phyloP scores from a whole-genome alignment of 2,113 vertebrate genomes.

The Mionectes macconnelli region DNA sequence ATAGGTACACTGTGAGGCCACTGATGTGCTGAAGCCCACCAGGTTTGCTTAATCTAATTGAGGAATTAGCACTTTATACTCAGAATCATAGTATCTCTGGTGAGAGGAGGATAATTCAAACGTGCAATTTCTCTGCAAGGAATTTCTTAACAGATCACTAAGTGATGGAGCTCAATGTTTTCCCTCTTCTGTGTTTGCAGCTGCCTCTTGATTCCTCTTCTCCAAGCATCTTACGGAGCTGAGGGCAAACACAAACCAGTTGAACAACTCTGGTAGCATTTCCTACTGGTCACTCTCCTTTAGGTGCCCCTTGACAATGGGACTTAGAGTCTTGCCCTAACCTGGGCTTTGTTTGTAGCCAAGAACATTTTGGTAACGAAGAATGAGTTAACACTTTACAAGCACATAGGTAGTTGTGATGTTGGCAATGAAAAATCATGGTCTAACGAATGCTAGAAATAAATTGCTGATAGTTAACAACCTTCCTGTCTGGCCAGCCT shows the following conservation, averaged over 20 bases:
- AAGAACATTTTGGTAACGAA: background rate
- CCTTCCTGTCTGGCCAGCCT: background rate
- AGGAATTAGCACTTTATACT: background rate
- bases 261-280: background rate
- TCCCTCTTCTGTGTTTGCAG: background rate
- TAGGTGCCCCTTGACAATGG: background rate
- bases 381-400: background rate
- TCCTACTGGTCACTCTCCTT: background rate
- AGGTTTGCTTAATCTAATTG: background rate
- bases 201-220: background rate
- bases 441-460: background rate
- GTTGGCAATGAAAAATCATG: background rate
- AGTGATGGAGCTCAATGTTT: background rate
- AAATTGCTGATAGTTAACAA: background rate
- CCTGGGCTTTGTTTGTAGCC: background rate
- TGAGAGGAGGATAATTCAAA: background rate
- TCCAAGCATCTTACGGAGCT: background rate
- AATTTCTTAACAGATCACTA: background rate
- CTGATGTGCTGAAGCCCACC: background rate
- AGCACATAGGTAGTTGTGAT: background rate
- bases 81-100: background rate
- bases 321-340: background rate
- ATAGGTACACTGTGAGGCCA: background rate
- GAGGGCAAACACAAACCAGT: rapidly evolving
- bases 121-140: background rate